Conservation (phyloP, 1,140 invertebrate species). For the Drosophila obscura region DNA sequence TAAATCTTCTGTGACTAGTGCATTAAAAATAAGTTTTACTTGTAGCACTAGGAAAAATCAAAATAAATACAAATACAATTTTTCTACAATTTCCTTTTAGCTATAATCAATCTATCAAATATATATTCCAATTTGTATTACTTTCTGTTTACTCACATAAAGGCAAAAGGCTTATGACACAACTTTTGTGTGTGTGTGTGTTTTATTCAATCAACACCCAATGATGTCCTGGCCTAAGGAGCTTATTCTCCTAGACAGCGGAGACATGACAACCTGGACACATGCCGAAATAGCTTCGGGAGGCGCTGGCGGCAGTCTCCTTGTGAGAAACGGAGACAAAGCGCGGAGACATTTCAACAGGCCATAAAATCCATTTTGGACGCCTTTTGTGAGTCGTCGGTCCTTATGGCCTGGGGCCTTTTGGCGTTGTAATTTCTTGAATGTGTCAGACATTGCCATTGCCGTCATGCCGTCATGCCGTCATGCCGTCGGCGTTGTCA, state of each 20-base stretch:
- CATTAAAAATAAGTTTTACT: too few species aligned
- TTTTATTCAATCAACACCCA: constrained; percentile 46
- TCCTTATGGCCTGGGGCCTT: constrained; percentile 45
- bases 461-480: too few species aligned
- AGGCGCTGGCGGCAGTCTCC: background rate
- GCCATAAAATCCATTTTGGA: constrained; percentile 76
- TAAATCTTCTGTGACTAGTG: too few species aligned
- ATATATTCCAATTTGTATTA: background rate
- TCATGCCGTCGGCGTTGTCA: constrained; percentile 16
- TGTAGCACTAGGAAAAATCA: too few species aligned
- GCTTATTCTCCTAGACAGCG: constrained; percentile 4
- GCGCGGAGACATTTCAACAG: constrained; percentile 70
- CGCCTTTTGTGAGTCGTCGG: constrained; percentile 58
- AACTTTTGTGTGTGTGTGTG: constrained; percentile 16
- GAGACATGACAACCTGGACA: constrained; percentile 49
- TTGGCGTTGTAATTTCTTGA: constrained; percentile 77
- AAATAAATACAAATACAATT: too few species aligned
- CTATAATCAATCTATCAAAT: background rate
- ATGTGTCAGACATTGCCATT: constrained; percentile 63
- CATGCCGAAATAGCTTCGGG: background rate
- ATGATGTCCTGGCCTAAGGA: background rate
- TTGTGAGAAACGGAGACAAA: constrained; percentile 31
- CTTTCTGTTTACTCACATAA: background rate
- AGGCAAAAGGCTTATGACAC: constrained; percentile 13
- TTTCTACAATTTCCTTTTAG: background rate